Conservation (phyloP, 2,113 vertebrate species). For the Petaurus breviceps region DNA sequence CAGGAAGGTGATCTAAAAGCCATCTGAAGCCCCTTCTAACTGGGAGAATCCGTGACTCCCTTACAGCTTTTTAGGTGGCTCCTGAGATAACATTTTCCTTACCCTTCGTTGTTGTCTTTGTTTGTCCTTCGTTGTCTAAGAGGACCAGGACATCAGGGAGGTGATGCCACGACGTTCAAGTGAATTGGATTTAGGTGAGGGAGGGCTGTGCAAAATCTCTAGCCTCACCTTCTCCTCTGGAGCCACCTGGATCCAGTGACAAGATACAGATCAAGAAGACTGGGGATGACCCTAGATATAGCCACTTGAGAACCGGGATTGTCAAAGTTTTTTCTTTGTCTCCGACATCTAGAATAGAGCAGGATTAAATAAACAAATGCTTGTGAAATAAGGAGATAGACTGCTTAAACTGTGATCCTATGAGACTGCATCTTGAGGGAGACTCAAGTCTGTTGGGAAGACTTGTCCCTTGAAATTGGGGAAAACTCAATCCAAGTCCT, state of each 20-base stretch:
- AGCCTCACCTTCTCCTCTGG: too few species aligned
- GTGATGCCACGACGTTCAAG: too few species aligned
- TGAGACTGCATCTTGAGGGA: neutral
- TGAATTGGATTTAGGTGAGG: too few species aligned
- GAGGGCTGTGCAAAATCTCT: too few species aligned
- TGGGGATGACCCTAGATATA: too few species aligned
- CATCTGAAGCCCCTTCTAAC: neutral
- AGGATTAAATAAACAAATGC: neutral
- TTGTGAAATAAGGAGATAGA: neutral
- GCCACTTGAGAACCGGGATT: neutral
- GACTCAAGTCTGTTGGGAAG: neutral
- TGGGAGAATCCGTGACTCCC: neutral
- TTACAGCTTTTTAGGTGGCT: neutral
- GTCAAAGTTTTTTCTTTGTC: neutral
- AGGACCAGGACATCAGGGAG: too few species aligned
- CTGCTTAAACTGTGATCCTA: neutral
- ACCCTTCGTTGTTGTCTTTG: neutral
- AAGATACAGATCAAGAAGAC: too few species aligned
- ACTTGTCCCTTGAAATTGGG: neutral
- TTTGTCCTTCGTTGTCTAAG: too few species aligned
- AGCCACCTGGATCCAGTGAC: too few species aligned
- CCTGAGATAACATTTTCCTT: conserved; percentile 2
- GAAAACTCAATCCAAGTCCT: neutral
- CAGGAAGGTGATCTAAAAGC: neutral
- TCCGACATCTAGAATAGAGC: neutral